phyloP scores from a whole-genome alignment of 1,140 invertebrate species.

The Drosophila varians region DNA sequence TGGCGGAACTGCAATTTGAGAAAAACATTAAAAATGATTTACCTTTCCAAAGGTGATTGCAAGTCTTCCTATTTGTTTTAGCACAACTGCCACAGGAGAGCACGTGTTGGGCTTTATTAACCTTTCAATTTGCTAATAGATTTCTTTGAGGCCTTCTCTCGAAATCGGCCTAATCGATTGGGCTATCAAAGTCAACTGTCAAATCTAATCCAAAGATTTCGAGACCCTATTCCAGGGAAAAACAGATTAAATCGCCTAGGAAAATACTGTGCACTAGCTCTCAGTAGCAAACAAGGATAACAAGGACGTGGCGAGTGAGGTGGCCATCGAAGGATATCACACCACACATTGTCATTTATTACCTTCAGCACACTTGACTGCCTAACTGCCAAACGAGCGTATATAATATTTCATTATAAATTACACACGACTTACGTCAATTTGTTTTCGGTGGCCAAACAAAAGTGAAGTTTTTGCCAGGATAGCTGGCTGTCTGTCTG shows the following conservation, averaged over 20 bases:
- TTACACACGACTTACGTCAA: conserved; percentile 82
- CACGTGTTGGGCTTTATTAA: not conserved
- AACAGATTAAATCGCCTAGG: conserved; percentile 25
- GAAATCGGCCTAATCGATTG: conserved; percentile 32
- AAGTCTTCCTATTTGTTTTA: not conserved
- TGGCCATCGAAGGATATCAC: conserved; percentile 23
- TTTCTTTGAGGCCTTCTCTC: not conserved
- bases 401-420: conserved; percentile 82
- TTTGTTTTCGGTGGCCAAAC: conserved; percentile 72
- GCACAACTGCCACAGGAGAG: not conserved
- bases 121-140: not conserved
- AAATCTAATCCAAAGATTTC: conserved; percentile 20
- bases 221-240: conserved; percentile 13
- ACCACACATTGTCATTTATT: conserved; percentile 72
- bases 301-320: not conserved
- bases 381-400: conserved; percentile 73
- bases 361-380: conserved; percentile 75
- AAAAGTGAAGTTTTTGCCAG: conserved; percentile 59
- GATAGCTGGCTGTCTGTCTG: not conserved
- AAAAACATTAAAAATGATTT: not conserved
- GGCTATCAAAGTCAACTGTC: conserved; percentile 39
- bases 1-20: conserved; percentile 8
- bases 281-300: not conserved
- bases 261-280: conserved; percentile 1
- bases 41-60: not conserved